Conservation (phyloP, 1,140 invertebrate species). For the Drosophila auraria region DNA sequence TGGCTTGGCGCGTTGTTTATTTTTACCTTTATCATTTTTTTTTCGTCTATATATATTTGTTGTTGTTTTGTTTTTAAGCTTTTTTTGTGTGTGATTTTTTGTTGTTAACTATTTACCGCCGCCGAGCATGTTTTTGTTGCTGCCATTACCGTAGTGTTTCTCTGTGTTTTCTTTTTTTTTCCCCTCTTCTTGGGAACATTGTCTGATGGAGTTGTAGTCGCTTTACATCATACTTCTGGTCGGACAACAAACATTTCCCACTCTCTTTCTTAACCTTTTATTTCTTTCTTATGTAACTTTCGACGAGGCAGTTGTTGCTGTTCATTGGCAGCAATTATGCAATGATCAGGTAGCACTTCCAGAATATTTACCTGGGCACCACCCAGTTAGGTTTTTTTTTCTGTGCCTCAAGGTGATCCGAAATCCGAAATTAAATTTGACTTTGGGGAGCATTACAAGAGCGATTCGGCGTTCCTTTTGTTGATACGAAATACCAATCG, state of each 20-base stretch:
- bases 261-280: constrained; percentile 56
- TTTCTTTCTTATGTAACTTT: constrained; percentile 60
- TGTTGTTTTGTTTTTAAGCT: constrained; percentile 13
- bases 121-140: constrained; percentile 50
- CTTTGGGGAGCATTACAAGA: constrained; percentile 67
- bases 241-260: constrained; percentile 41
- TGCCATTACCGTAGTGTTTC: constrained; percentile 49
- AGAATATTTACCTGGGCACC: constrained; percentile 40
- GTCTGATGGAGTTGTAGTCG: constrained; percentile 36
- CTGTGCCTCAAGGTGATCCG: constrained; percentile 62
- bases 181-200: constrained; percentile 44
- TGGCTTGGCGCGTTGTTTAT: constrained; percentile 47
- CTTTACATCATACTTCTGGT: constrained; percentile 69
- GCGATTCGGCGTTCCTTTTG: constrained; percentile 29
- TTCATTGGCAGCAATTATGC: constrained; percentile 68
- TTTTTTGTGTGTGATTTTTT: constrained; percentile 28
- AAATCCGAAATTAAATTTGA: constrained; percentile 69
- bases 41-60: constrained; percentile 17
- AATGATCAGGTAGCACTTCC: constrained; percentile 58
- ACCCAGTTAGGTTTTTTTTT: constrained; percentile 9
- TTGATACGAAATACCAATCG: constrained; percentile 44
- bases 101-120: constrained; percentile 49
- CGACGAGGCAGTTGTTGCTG: constrained; percentile 29
- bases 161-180: constrained; percentile 24
- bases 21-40: constrained; percentile 45